A percentile compares a stretch with the other conserved stretches of the same genome.
Evolutionary conservation across 2,797 vertebrate genomes (phyloP).

Genomic region (Ispidina picta): DNA sequence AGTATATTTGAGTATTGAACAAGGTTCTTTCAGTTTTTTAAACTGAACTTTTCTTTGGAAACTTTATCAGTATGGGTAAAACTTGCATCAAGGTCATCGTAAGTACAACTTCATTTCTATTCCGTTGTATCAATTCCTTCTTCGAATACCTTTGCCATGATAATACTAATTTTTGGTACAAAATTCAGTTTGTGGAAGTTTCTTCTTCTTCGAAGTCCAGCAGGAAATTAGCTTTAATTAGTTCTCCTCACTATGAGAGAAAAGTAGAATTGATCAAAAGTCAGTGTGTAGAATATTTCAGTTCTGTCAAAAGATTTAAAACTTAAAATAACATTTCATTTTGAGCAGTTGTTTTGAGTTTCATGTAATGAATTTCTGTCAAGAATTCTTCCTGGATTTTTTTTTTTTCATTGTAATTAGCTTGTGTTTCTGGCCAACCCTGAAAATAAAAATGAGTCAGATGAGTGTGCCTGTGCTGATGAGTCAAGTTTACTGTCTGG

Average conservation of each 20-base stretch:
- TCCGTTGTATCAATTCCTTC: not conserved
- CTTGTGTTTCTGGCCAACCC: not conserved
- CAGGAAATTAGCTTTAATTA: not conserved
- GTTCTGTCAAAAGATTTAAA: not conserved
- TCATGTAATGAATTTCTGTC: not conserved
- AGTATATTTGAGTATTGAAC: not conserved
- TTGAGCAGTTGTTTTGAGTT: not conserved
- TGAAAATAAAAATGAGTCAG: not conserved
- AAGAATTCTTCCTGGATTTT: not conserved
- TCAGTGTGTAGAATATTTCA: not conserved
- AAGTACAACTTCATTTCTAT: not conserved
- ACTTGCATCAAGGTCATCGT: not conserved
- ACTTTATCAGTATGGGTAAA: not conserved
- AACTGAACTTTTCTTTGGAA: not conserved
- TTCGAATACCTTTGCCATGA: not conserved
- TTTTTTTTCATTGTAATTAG: slow-evolving; percentile 25
- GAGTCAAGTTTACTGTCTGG: slow-evolving; percentile 8
- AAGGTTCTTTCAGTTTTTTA: not conserved
- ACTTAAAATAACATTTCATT: not conserved
- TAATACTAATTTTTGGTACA: not conserved
- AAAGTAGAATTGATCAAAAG: not conserved
- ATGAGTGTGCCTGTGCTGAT: not conserved
- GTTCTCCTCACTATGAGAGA: not conserved
- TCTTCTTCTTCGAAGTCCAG: not conserved
- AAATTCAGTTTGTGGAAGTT: not conserved